Conservation (phyloP, 2,113 vertebrate species). For the Ornithorhynchus anatinus region DNA sequence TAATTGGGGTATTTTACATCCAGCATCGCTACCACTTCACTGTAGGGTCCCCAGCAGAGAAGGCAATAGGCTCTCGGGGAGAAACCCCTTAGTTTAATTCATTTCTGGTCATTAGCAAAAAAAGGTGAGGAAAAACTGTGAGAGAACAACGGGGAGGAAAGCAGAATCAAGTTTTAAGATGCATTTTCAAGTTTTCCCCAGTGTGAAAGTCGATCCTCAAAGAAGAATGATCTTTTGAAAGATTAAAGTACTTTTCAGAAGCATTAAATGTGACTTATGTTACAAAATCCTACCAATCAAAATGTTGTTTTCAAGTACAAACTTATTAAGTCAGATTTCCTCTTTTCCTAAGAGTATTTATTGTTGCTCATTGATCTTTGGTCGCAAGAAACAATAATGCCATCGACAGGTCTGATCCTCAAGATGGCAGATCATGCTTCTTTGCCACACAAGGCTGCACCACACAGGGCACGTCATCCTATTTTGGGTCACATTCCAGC, state of each 20-base stretch:
- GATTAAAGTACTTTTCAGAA: constrained; percentile 66
- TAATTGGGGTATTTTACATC: constrained; percentile 32
- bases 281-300: constrained; percentile 75
- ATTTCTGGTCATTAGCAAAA: constrained; percentile 43
- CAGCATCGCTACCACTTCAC: constrained; percentile 5
- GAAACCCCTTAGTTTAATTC: constrained; percentile 47
- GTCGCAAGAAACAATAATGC: constrained; percentile 76
- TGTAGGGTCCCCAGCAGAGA: constrained; percentile 47
- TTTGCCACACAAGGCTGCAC: constrained; percentile 62
- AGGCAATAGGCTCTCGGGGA: constrained; percentile 43
- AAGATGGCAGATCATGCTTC: constrained; percentile 62
- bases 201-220: constrained; percentile 57
- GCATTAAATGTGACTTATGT: constrained; percentile 62
- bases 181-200: constrained; percentile 41
- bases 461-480: constrained; percentile 54
- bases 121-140: constrained; percentile 56
- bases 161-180: constrained; percentile 32
- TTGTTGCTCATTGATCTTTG: constrained; percentile 77
- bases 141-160: constrained; percentile 52
- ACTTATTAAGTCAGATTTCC: constrained; percentile 52
- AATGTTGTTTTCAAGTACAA: constrained; percentile 64
- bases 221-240: constrained; percentile 58
- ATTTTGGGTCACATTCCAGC: constrained; percentile 55
- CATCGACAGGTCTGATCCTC: constrained; percentile 61
- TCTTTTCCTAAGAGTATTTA: constrained; percentile 56